Base-by-base conservation (phyloP, 2,888 invertebrate species). In the Hirudinaria manillensis region DNA sequence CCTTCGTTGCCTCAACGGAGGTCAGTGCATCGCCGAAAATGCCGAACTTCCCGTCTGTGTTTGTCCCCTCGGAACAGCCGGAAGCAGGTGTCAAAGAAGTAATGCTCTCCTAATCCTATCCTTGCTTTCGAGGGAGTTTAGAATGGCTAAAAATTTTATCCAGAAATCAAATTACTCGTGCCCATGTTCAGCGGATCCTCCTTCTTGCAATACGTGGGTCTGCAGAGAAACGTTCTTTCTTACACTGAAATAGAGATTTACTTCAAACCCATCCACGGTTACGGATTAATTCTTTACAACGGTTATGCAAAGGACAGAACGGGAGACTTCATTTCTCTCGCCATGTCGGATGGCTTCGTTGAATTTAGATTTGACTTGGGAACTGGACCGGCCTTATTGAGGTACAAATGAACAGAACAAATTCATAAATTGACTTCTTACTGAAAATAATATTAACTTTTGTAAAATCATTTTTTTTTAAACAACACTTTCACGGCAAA, bases 161-260 rank as follows among this genome's bases (percentile, higher is more conserved):
- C 74, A 80, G 80, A 75, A 29, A 78, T 80, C 16, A 77, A 78
- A 65, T 77, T 80, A 38, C 82, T 83, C 72, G 93, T 96, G 53
- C 95, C 96, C 55, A 89, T 92, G 68, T 96, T 97, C 87, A 94
- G 94, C 86, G 95, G 95, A 0, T 93, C 94, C 2, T 95, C 95
- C 75, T 93, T 93, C 86, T 88, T 97, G 70, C 90, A 93, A 78
- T 91, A 93, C 84, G 90, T 91, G 0, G 94, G 94, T 3, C 88
- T 96, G 61, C 92, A 91, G 0, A 91, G 92, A 79, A 89, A 91
- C 16, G 93, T 93, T 3, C 88, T 93, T 71, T 92, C 93, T 19
- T 96, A 93, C 92, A 88, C 95, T 56, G 94, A 96, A 85, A 88
- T 96, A 81, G 88, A 92, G 87, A 88, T 95, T 77, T 92, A 92